Evolutionary conservation across 2,888 invertebrate species (phyloP), one percentile per base, ranked within the genome.

Genomic region (Drosophila ustulata): DNA sequence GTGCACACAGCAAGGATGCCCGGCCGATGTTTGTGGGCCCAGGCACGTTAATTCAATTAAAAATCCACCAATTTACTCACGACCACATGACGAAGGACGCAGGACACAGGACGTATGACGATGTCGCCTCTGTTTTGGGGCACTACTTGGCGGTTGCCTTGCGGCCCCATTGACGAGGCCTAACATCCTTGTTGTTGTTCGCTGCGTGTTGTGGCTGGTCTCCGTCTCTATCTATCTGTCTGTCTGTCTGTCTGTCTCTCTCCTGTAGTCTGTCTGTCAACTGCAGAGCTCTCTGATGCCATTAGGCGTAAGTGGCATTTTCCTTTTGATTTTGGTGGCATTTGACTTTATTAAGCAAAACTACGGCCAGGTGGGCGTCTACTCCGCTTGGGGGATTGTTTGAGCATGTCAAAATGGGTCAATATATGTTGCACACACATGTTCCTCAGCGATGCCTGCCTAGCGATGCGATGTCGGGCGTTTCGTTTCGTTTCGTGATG

Each of bases 241-340:
- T 32, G 30, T 37, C 34, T n/a, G 11, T 11, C 34, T n/a, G 4
- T n/a, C 34, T 37, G 4, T 11, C 37, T 37, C n/a, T 5, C 34
- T 37, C 34, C 4, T 2, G 46, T 25, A 11, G n/a, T 1, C 13
- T 47, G 13, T 30, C 79, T 72, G 82, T 75, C 77, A 74, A 50
- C 67, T 64, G 52, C 69, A 78, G 66, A 56, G 49, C 59, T 58
- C 28, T 64, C 56, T 78, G 79, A 82, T 81, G 84, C 82, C 84
- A 85, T 85, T 86, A 82, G 87, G 66, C 77, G 75, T 86, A 85
- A 85, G 87, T 86, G 87, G 84, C 80, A 70, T 81, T 82, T 82
- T 86, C 84, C 85, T 79, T 82, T 85, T 83, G 83, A 84, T 85
- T 84, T 85, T 73, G 80, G 80, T 82, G 83, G 84, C 82, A 80